Evolutionary conservation across 2,888 invertebrate species (phyloP).

Genomic region (Pollenia labialis): DNA sequence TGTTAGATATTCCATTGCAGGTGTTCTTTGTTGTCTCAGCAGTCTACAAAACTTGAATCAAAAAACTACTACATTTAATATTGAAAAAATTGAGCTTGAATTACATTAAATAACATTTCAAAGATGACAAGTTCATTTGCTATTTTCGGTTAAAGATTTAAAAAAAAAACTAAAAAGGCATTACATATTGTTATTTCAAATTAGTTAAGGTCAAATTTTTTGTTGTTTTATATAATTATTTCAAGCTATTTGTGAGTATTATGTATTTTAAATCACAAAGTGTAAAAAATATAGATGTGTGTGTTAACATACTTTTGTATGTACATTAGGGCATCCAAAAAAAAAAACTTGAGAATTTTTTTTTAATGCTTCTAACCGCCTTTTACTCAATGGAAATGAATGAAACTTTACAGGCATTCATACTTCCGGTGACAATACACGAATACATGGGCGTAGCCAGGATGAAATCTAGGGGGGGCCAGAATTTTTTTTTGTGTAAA

Average conservation of each 20-base stretch:
- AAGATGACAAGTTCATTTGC: constrained; percentile 53
- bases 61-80: background rate
- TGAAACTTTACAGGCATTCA: too few relatives aligned
- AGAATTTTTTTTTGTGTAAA: too few relatives aligned
- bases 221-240: background rate
- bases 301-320: too few relatives aligned
- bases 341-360: too few relatives aligned
- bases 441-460: too few relatives aligned
- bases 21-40: constrained; percentile 55
- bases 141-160: constrained; percentile 40
- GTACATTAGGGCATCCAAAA: too few relatives aligned
- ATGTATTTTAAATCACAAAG: too few relatives aligned
- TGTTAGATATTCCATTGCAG: constrained; percentile 4
- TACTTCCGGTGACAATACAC: too few relatives aligned
- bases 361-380: too few relatives aligned
- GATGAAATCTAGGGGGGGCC: too few relatives aligned
- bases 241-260: background rate
- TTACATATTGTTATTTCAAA: constrained; percentile 37
- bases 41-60: constrained; percentile 20
- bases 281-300: too few relatives aligned
- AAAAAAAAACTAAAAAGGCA: constrained; percentile 47
- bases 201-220: constrained; percentile 47
- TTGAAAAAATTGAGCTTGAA: constrained; percentile 51
- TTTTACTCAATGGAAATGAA: too few relatives aligned
- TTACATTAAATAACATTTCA: constrained; percentile 50